These are phyloP conservation scores for Montifringilla adamsi DNA, from an alignment of 2,113 vertebrate genomes.

Conservation along the genomic window DNA sequence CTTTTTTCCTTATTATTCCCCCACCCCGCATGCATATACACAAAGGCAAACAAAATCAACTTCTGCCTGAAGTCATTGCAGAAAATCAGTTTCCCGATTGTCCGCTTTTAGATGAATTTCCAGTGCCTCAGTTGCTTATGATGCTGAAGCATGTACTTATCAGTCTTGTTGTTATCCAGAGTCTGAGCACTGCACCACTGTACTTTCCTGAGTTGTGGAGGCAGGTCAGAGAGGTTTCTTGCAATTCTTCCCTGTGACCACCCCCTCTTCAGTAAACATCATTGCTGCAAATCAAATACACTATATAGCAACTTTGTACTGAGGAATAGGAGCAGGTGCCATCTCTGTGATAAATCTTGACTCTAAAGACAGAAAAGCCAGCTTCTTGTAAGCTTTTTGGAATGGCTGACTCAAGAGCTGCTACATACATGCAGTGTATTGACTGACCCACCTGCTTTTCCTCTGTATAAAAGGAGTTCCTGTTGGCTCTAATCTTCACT, in stretches of 20 bases:
- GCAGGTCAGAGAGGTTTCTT: not conserved
- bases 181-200: not conserved
- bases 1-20: not conserved
- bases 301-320: not conserved
- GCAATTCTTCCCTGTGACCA: not conserved
- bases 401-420: not conserved
- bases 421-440: not conserved
- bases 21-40: accelerated
- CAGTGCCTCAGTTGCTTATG: accelerated
- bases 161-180: not conserved
- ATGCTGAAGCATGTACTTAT: not conserved
- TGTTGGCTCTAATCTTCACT: not conserved
- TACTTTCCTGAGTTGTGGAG: not conserved
- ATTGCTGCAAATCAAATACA: not conserved
- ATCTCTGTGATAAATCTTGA: not conserved
- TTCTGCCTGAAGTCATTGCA: not conserved
- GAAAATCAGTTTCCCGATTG: not conserved
- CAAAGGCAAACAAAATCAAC: not conserved
- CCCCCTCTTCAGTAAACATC: not conserved
- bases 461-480: not conserved
- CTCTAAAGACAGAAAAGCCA: not conserved
- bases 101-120: not conserved
- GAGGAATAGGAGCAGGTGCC: not conserved
- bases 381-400: not conserved
- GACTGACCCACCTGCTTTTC: not conserved